Evolutionary conservation across 1,140 invertebrate species (phyloP), one percentile per base, ranked within the genome.

Genomic region (Drosophila willistoni): DNA sequence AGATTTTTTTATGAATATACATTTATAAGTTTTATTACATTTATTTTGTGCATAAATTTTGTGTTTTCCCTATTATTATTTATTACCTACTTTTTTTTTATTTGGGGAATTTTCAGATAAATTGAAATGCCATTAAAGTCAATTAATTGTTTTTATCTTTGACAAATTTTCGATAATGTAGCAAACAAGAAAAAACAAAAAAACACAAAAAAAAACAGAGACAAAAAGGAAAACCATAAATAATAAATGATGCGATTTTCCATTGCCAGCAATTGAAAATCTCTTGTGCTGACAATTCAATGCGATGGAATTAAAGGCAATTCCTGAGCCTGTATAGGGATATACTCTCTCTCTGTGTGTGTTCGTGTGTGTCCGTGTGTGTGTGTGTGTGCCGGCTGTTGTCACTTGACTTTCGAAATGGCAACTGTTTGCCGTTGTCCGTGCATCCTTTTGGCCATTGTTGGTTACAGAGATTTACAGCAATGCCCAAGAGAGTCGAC

Each of bases 381-480:
- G 44, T 51, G 13, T 51, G 44, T 22, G 44, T 51, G 17, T 64
- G 61, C 47, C 71, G 77, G 64, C 36, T 44, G 67, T 73, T 62
- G 77, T 74, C 81, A 84, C 73, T 81, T 81, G 74, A 78, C 67
- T 72, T 81, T 64, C 68, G 71, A 57, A 71, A 51, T 64, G 64
- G 69, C 73, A 81, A 85, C 78, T 85, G 81, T 82, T 82, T 84
- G 81, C 54, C 70, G 33, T 69, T 51, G 62, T 64, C 44, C 44
- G 44, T 56, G 44, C 61, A 44, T 63, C 41, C 71, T 65, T 61
- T 68, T 56, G 51, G 13, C 62, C 54, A 68, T 71, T 72, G 42
- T 71, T 74, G 83, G 67, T 86, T 86, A 87, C 83, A 79, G 66
- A 55, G 76, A 83, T 77, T 86, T 86, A 86, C 82, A 86, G 76